phyloP scores from a whole-genome alignment of 53 echinoderm and acorn worm species.

The Paracentrotus lividus region DNA sequence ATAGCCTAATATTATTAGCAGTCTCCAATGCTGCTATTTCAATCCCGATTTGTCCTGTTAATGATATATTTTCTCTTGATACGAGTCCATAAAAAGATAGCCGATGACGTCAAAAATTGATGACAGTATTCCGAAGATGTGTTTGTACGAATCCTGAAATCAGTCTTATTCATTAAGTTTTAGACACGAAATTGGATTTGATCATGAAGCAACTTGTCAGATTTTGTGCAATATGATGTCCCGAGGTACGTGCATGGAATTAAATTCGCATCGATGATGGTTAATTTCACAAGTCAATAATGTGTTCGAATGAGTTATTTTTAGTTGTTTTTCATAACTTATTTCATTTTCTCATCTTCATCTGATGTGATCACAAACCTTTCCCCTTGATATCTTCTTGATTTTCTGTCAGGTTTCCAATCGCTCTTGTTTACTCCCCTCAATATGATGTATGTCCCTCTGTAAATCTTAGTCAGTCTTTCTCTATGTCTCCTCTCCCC shows the following conservation, averaged over 20 bases:
- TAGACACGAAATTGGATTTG: not conserved
- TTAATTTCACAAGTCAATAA: constrained; percentile 30
- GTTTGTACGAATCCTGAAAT: not conserved
- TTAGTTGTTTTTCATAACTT: not conserved
- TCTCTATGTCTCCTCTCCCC: not conserved
- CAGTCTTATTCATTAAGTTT: not conserved
- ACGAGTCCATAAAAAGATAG: not conserved
- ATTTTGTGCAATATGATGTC: constrained; percentile 45
- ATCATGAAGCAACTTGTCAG: not conserved
- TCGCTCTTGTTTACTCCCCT: not conserved
- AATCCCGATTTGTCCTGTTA: not conserved
- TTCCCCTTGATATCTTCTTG: not conserved
- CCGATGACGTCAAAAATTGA: not conserved
- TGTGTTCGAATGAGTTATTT: not conserved
- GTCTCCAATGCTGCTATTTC: not conserved
- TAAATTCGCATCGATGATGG: not conserved
- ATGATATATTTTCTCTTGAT: not conserved
- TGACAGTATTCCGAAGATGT: not conserved
- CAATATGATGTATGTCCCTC: not conserved
- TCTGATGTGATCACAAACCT: not conserved
- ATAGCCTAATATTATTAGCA: not conserved
- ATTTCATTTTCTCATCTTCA: not conserved
- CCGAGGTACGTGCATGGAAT: not conserved
- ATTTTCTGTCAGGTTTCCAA: not conserved
- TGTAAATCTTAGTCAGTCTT: not conserved